Evolutionary conservation across 2,113 vertebrate species (phyloP), one percentile per base, ranked within the genome.

Genomic region (Phoenicopterus ruber): DNA sequence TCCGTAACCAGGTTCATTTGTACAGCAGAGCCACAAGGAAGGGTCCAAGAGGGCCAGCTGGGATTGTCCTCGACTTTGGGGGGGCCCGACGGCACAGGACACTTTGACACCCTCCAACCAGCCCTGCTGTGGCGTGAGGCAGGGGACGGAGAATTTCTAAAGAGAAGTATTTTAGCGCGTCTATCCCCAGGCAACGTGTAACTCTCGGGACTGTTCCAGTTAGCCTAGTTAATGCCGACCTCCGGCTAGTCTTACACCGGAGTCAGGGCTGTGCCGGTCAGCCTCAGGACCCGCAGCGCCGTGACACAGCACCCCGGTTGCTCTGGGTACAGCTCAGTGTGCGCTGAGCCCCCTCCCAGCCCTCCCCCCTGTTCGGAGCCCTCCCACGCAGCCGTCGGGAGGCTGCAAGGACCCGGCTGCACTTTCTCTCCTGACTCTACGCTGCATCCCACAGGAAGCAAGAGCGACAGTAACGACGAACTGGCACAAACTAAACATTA

Each of bases 221-320:
- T 10, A 28, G 40, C 54, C 31, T 3, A 47, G 59, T 13, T 52
- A 80, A 32, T 18, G 38, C 38, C 1, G 5, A 61, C 7, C 78
- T 54, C 29, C 0, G 1, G 61, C 1, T 14, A 36, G 36, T 3
- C 31, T 25, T 7, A 34, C n/a, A 22, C 11, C 1, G 10, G 36
- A 31, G 34, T 3, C 24, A 20, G 59, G 69, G 65, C 87, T 50
- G 73, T 22, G 63, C 58, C 5, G 10, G 44, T 28, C 62, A 59
- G 59, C 20, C 62, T 47, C 36, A 34, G 63, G 69, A 46, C 19
- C 32, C 6, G 15, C 49, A 65, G 46, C 0, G 3, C 11, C 1
- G n/a, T 49, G 67, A 55, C 86, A 76, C 70, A 49, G 19, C 58
- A 49, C 6, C 44, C 11, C 65, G 19, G 31, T 0, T 31, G 59